Evolutionary conservation across 2,113 vertebrate species (phyloP).

Genomic region (Thamnaconus septentrionalis): DNA sequence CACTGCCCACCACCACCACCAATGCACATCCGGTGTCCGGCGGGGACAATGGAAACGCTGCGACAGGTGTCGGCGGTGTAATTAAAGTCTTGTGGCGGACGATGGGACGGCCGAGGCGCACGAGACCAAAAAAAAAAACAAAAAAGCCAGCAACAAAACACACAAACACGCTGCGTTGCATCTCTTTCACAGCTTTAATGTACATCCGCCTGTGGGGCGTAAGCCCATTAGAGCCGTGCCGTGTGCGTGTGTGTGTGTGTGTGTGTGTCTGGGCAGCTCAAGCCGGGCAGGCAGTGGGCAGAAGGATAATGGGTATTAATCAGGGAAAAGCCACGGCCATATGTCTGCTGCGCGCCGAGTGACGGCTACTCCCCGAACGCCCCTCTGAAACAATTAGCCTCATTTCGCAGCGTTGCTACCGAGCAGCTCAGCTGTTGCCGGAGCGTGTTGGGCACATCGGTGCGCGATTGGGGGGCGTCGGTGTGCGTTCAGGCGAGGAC

Average conservation of each 20-base stretch:
- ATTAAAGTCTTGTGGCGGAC: slow-evolving; percentile 46
- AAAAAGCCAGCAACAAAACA: neutral
- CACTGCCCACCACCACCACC: neutral
- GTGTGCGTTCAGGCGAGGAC: neutral
- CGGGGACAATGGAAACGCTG: slow-evolving; percentile 47
- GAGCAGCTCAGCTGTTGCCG: slow-evolving; percentile 15
- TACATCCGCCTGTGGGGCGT: slow-evolving; percentile 35
- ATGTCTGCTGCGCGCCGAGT: slow-evolving; percentile 60
- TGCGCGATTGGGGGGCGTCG: neutral
- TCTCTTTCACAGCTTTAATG: slow-evolving; percentile 38
- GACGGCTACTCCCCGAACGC: slow-evolving; percentile 28
- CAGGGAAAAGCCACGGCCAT: slow-evolving; percentile 68
- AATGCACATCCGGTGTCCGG: slow-evolving; percentile 54
- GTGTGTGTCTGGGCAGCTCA: slow-evolving; percentile 43
- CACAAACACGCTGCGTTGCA: slow-evolving; percentile 39
- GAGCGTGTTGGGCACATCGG: slow-evolving; percentile 1
- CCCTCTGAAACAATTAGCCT: slow-evolving; percentile 57
- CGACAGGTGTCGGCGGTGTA: slow-evolving; percentile 26
- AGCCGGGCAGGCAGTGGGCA: slow-evolving; percentile 44
- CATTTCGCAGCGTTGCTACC: slow-evolving; percentile 19
- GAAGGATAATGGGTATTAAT: slow-evolving; percentile 70
- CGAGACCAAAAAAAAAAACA: neutral
- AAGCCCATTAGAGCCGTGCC: slow-evolving; percentile 62
- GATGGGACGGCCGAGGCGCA: slow-evolving; percentile 10
- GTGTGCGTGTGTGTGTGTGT: slow-evolving; percentile 18